These are phyloP conservation scores for Zaprionus gabonicus DNA, from an alignment of 1,140 invertebrate genomes.

Conservation along the genomic window DNA sequence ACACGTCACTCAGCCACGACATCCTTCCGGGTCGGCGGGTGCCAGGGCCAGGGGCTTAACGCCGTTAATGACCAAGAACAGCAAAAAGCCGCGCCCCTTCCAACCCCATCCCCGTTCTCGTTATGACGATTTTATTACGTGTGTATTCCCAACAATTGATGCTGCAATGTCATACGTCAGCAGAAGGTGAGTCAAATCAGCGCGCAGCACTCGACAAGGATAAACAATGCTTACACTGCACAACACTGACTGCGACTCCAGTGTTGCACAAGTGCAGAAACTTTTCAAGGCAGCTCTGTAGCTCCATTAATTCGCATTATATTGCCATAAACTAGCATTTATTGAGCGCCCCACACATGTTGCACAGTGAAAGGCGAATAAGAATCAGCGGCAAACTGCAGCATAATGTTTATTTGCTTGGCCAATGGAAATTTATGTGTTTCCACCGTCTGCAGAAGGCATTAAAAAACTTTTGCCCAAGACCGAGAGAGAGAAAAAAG, in stretches of 20 bases:
- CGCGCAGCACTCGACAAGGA: slow-evolving; percentile 30
- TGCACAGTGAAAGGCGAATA: slow-evolving; percentile 26
- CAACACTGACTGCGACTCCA: background rate
- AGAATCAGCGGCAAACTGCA: slow-evolving; percentile 63
- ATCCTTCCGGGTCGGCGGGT: slow-evolving; percentile 64
- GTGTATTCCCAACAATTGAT: slow-evolving; percentile 77
- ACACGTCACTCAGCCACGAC: slow-evolving; percentile 80
- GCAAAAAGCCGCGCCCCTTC: slow-evolving; percentile 46
- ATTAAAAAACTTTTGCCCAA: slow-evolving; percentile 79
- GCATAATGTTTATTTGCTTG: slow-evolving; percentile 76
- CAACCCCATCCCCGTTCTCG: slow-evolving; percentile 13
- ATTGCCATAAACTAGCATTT: slow-evolving; percentile 27
- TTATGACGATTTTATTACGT: slow-evolving; percentile 73
- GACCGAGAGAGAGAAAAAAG: slow-evolving; percentile 16
- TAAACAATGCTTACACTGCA: slow-evolving; percentile 42
- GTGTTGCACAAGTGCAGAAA: background rate
- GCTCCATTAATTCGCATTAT: background rate
- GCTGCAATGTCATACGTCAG: slow-evolving; percentile 82
- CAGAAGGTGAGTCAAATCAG: slow-evolving; percentile 76
- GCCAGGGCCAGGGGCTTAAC: slow-evolving; percentile 63
- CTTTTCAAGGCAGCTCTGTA: background rate
- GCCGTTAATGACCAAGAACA: slow-evolving; percentile 80
- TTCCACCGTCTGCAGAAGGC: slow-evolving; percentile 52
- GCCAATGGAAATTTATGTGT: slow-evolving; percentile 71
- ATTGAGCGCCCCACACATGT: slow-evolving; percentile 28